Evolutionary conservation across 2,113 vertebrate species (phyloP).

Genomic region (Ctenodactylus gundi): DNA sequence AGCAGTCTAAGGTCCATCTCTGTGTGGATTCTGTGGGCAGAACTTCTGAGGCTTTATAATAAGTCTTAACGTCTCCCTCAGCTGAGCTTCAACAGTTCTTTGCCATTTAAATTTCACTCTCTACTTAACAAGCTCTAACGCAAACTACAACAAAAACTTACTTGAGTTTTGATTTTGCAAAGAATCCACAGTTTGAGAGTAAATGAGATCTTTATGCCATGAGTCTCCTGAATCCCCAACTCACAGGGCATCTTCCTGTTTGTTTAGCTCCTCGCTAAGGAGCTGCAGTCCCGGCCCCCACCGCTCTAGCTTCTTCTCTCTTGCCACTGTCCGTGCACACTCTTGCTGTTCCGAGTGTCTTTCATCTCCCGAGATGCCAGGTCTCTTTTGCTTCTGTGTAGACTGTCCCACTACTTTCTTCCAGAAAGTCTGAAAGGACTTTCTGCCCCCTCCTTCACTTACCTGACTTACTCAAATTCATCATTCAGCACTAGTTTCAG

Average conservation of each 20-base stretch:
- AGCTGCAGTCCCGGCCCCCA: neutral
- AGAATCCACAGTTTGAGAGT: neutral
- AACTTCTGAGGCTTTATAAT: neutral
- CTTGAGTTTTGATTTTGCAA: neutral
- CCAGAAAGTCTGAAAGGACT: neutral
- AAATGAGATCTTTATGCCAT: neutral
- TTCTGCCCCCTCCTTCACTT: neutral
- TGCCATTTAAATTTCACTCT: neutral
- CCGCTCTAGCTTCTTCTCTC: neutral
- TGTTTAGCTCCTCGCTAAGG: neutral
- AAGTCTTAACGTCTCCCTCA: neutral
- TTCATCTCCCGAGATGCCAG: neutral
- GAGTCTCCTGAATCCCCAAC: neutral
- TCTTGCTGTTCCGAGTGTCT: neutral
- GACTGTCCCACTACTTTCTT: neutral
- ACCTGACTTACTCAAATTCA: neutral
- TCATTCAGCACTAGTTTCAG: neutral
- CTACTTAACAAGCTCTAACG: neutral
- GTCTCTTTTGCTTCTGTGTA: neutral
- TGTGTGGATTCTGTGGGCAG: neutral
- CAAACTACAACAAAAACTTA: neutral
- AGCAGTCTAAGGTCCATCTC: neutral
- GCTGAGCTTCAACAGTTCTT: neutral
- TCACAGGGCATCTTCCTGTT: neutral
- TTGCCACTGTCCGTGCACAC: neutral